A percentile compares a stretch with the other conserved stretches of the same genome.
Conservation (phyloP, 2,888 invertebrate species). For the Tuberolachnus salignus region DNA sequence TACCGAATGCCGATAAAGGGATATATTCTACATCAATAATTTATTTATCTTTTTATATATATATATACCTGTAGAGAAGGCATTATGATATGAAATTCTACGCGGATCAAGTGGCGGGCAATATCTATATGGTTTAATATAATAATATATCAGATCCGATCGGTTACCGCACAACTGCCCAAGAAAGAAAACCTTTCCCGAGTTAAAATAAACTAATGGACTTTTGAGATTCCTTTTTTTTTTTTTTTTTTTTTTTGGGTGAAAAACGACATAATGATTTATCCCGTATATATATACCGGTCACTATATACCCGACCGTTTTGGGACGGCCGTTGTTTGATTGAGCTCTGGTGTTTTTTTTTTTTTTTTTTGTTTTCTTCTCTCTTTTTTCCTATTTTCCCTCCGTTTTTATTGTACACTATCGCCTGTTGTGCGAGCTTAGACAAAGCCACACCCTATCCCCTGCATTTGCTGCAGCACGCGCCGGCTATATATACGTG, state of each 20-base stretch:
- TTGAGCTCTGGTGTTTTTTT: conserved; percentile 39
- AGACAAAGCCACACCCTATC: conserved; percentile 32
- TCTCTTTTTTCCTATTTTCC: too few species aligned
- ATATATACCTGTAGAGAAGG: too few species aligned
- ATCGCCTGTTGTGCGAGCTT: conserved; percentile 3
- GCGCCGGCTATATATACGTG: not conserved
- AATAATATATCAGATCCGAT: conserved; percentile 40
- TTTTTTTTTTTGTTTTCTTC: too few species aligned
- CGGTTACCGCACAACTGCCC: not conserved
- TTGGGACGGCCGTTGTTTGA: conserved; percentile 39
- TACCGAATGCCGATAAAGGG: too few species aligned
- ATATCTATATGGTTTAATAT: too few species aligned
- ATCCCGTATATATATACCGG: conserved; percentile 1
- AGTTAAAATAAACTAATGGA: conserved; percentile 40
- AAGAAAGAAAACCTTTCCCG: not conserved
- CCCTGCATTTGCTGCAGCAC: too few species aligned
- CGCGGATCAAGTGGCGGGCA: too few species aligned
- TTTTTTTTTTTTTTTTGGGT: not conserved
- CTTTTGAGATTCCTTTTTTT: conserved; percentile 46
- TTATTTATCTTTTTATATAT: too few species aligned
- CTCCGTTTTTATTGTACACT: conserved; percentile 15
- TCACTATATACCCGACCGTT: not conserved
- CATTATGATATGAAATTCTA: too few species aligned
- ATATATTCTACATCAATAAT: too few species aligned
- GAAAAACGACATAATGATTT: conserved; percentile 50